Conservation (phyloP, 2,888 invertebrate genomes). For the Cerastoderma edule region DNA sequence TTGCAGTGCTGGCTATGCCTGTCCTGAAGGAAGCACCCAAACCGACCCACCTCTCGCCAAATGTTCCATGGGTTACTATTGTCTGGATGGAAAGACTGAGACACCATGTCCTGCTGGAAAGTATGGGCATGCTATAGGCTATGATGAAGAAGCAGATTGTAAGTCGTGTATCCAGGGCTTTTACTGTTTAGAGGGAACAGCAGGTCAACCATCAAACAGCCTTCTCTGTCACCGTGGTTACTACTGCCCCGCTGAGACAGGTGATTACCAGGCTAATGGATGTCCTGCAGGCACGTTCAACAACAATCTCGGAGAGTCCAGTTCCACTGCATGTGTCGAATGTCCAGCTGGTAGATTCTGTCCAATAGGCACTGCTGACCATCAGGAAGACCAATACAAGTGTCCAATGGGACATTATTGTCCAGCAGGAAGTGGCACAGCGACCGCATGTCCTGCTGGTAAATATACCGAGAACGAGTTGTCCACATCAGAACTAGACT, state of each 20-base stretch:
- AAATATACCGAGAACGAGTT: conserved; percentile 80
- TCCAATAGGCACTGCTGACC: conserved; percentile 76
- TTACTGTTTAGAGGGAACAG: conserved; percentile 80
- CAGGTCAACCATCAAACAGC: conserved; percentile 64
- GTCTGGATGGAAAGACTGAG: conserved; percentile 72
- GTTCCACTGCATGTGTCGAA: conserved; percentile 66
- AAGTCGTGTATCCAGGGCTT: conserved; percentile 77
- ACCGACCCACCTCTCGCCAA: conserved; percentile 68
- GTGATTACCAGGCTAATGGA: conserved; percentile 71
- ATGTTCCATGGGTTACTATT: conserved; percentile 80
- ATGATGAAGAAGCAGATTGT: conserved; percentile 68
- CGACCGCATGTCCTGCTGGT: conserved; percentile 77
- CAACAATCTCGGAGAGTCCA: conserved; percentile 68
- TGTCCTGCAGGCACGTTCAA: conserved; percentile 76
- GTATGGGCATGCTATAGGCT: conserved; percentile 76
- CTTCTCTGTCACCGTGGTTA: conserved; percentile 75
- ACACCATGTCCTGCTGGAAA: conserved; percentile 78
- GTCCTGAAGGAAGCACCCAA: conserved; percentile 77
- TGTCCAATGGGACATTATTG: conserved; percentile 81
- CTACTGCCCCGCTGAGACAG: conserved; percentile 76
- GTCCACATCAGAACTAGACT: conserved; percentile 68
- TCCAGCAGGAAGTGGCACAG: conserved; percentile 61
- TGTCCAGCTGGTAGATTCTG: conserved; percentile 81
- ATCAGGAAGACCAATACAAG: conserved; percentile 70
- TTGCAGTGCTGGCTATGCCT: conserved; percentile 75